Percentiles rank a stretch among this genome's conserved stretches.
Conservation (phyloP, 1,140 invertebrate species). For the Drosophila prosaltans region DNA sequence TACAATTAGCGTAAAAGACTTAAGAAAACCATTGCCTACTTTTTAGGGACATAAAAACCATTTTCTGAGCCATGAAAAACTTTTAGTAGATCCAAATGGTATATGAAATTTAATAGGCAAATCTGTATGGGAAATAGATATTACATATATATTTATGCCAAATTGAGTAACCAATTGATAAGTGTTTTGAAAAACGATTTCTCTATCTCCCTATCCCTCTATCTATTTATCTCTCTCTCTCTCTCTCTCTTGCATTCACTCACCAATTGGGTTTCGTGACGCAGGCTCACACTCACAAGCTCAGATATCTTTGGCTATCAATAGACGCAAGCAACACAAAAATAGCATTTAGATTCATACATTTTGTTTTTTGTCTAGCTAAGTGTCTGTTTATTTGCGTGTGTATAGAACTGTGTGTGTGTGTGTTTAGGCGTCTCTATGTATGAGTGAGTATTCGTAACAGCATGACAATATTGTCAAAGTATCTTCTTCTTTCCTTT, state of each 20-base stretch:
- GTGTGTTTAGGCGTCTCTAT: conserved; percentile 26
- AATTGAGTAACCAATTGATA: conserved; percentile 60
- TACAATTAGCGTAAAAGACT: conserved; percentile 61
- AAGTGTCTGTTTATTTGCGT: conserved; percentile 32
- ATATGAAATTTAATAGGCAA: background rate
- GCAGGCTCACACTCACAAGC: conserved; percentile 39
- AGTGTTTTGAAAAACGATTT: conserved; percentile 39
- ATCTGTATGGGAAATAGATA: conserved; percentile 25
- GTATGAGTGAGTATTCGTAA: conserved; percentile 13
- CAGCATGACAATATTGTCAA: conserved; percentile 69
- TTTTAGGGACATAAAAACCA: conserved; percentile 28
- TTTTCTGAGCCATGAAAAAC: conserved; percentile 2
- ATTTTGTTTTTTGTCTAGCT: conserved; percentile 44
- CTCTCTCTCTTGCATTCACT: conserved; percentile 25
- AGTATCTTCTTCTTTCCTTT: conserved; percentile 34
- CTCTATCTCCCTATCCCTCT: background rate
- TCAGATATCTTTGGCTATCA: conserved; percentile 57
- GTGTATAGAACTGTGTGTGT: conserved; percentile 15
- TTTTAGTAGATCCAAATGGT: conserved; percentile 19
- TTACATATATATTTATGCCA: conserved; percentile 37
- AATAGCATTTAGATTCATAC: conserved; percentile 64
- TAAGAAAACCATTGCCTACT: conserved; percentile 43
- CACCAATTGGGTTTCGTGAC: conserved; percentile 41
- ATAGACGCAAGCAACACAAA: conserved; percentile 63
- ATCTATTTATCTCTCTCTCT: background rate